Conservation (phyloP, 1,140 invertebrate genomes). For the Periplaneta americana region DNA sequence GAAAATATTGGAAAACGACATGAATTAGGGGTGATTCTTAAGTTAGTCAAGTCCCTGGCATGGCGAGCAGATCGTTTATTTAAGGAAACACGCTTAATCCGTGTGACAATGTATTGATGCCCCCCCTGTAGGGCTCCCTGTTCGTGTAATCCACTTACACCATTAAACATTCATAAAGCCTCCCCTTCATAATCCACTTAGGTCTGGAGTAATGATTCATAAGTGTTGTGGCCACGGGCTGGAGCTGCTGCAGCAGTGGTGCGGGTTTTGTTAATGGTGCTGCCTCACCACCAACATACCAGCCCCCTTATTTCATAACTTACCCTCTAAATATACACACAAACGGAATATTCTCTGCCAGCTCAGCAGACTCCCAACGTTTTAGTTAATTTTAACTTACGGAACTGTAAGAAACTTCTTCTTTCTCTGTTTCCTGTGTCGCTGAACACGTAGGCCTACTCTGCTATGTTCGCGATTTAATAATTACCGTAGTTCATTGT, state of each 20-base stretch:
- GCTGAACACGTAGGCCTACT: too few relatives aligned
- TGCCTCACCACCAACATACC: neutral
- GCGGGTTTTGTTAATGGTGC: neutral
- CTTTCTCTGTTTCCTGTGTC: too few relatives aligned
- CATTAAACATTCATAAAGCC: slow-evolving; percentile 20
- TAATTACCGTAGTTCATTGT: too few relatives aligned
- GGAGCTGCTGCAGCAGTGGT: neutral
- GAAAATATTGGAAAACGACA: too few relatives aligned
- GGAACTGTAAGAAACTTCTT: neutral
- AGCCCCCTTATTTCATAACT: neutral
- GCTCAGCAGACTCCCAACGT: neutral
- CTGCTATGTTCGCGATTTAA: too few relatives aligned
- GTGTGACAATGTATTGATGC: neutral
- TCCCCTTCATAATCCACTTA: slow-evolving; percentile 12
- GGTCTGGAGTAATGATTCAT: slow-evolving; percentile 20
- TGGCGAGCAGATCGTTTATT: too few relatives aligned
- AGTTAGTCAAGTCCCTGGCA: too few relatives aligned
- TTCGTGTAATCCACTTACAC: slow-evolving; percentile 17
- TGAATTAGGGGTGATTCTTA: too few relatives aligned
- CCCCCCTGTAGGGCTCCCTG: neutral
- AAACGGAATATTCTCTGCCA: neutral
- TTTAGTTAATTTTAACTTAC: neutral
- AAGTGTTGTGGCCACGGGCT: slow-evolving; percentile 17
- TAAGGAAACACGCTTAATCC: neutral
- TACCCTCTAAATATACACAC: neutral